phyloP scores from a whole-genome alignment of 1,140 invertebrate species.

The Zelostemma sp. region DNA sequence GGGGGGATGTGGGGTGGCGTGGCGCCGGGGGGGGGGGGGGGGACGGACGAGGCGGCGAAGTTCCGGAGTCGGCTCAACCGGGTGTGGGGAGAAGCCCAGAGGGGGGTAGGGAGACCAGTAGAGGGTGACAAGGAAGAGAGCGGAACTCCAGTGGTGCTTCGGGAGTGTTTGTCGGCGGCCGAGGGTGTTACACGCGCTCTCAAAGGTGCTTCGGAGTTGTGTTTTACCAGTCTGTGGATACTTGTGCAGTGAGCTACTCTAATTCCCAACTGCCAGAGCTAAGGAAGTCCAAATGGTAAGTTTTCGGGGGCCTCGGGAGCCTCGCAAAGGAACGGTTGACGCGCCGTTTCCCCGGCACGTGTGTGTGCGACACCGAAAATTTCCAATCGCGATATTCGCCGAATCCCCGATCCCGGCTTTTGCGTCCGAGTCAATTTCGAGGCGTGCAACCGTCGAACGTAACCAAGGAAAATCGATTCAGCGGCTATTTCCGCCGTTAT shows the following conservation, averaged over 20 bases:
- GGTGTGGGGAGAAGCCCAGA: too few relatives aligned
- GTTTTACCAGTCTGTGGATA: not conserved
- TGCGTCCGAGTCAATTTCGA: conserved; percentile 10
- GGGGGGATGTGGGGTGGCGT: too few relatives aligned
- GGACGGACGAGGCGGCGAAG: too few relatives aligned
- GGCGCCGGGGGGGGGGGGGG: too few relatives aligned
- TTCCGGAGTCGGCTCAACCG: too few relatives aligned
- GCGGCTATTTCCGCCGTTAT: conserved; percentile 46
- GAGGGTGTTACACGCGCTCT: too few relatives aligned
- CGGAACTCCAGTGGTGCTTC: conserved; percentile 57
- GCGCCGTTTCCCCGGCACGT: conserved; percentile 1
- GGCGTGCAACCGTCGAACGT: conserved; percentile 24
- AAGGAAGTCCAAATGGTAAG: conserved; percentile 5
- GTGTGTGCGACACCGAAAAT: not conserved
- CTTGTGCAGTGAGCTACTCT: not conserved
- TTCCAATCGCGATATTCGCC: not conserved
- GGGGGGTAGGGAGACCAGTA: conserved; percentile 56
- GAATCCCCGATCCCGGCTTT: not conserved
- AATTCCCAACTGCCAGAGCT: not conserved
- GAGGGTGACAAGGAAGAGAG: conserved; percentile 44
- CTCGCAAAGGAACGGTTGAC: conserved; percentile 5
- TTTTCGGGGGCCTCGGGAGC: not conserved
- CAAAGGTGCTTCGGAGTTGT: conserved; percentile 4
- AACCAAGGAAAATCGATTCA: conserved; percentile 42
- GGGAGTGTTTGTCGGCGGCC: too few relatives aligned